Evolutionary conservation across 2,888 invertebrate species (phyloP).

Genomic region (Nemotelus pantherinus): DNA sequence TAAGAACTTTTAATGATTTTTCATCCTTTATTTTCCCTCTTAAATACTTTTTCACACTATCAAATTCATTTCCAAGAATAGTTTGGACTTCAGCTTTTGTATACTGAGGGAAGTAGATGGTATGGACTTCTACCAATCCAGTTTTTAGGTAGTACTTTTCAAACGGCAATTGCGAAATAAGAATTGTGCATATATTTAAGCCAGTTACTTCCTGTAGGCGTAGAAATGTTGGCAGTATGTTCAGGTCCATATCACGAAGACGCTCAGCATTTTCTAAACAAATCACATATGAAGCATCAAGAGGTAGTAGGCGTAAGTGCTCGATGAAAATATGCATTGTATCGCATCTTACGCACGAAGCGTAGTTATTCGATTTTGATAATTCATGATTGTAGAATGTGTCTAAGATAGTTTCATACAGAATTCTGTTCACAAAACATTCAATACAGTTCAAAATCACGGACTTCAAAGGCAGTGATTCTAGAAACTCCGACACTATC

Average conservation of each 20-base stretch:
- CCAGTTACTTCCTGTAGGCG: constrained; percentile 78
- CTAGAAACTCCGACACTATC: constrained; percentile 71
- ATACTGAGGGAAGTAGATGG: constrained; percentile 83
- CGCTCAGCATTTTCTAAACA: constrained; percentile 85
- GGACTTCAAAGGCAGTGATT: constrained; percentile 66
- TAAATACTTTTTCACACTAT: constrained; percentile 52
- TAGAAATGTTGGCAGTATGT: constrained; percentile 77
- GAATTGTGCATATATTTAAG: constrained; percentile 77
- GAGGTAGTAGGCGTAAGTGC: constrained; percentile 61
- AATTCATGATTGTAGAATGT: constrained; percentile 66
- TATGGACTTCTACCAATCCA: constrained; percentile 76
- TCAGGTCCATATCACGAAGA: constrained; percentile 77
- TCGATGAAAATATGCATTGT: constrained; percentile 74
- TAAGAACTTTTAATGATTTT: constrained; percentile 53
- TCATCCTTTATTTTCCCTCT: constrained; percentile 59
- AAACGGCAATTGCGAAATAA: constrained; percentile 81
- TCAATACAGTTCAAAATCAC: constrained; percentile 83
- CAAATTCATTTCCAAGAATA: constrained; percentile 66
- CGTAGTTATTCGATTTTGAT: constrained; percentile 61
- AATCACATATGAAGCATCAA: constrained; percentile 69
- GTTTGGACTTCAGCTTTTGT: constrained; percentile 73
- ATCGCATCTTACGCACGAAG: constrained; percentile 70
- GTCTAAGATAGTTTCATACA: constrained; percentile 79
- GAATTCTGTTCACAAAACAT: constrained; percentile 78
- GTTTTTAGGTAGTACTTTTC: constrained; percentile 81